Percentiles rank a stretch among this genome's conserved stretches.
Conservation (phyloP, 1,140 invertebrate genomes). For the Asobara japonica region DNA sequence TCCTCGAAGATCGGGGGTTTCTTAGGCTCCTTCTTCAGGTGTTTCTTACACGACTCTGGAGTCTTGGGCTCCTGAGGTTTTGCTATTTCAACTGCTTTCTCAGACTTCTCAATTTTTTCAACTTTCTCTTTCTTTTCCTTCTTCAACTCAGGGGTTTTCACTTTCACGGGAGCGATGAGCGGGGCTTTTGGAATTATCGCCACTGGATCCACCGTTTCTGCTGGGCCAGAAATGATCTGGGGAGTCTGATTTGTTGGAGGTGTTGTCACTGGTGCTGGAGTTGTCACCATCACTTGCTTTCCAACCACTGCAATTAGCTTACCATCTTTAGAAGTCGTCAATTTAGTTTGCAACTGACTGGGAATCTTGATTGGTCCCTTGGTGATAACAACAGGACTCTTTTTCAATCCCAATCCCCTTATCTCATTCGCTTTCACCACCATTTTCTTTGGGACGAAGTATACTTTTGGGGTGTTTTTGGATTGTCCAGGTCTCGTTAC, state of each 20-base stretch:
- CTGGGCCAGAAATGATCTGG: not conserved
- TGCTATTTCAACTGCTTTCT: no score
- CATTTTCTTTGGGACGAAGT: constrained; percentile 60
- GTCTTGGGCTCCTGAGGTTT: constrained; percentile 49
- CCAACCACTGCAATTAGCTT: constrained; percentile 44
- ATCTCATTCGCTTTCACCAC: constrained; percentile 56
- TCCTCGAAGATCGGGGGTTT: constrained; percentile 73
- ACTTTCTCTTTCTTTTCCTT: constrained; percentile 58
- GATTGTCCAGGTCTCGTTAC: constrained; percentile 59
- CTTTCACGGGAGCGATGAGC: constrained; percentile 37
- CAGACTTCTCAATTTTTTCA: constrained; percentile 42
- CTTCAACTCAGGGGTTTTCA: constrained; percentile 52
- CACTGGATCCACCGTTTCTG: not conserved
- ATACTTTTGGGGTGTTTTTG: constrained; percentile 54
- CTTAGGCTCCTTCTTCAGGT: constrained; percentile 74
- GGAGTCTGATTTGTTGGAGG: not conserved
- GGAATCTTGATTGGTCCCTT: constrained; percentile 49
- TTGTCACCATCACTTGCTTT: constrained; percentile 33
- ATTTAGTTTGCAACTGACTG: constrained; percentile 46
- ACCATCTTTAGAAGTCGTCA: constrained; percentile 47
- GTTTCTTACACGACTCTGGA: constrained; percentile 59
- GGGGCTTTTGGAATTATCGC: not conserved
- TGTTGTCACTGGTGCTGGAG: constrained; percentile 17
- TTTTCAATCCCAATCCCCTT: constrained; percentile 48
- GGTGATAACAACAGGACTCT: constrained; percentile 44